Evolutionary conservation across 92 coral and sea anemone species (phyloP), one percentile per base, ranked within the genome.

Genomic region (Muricea muricata): DNA sequence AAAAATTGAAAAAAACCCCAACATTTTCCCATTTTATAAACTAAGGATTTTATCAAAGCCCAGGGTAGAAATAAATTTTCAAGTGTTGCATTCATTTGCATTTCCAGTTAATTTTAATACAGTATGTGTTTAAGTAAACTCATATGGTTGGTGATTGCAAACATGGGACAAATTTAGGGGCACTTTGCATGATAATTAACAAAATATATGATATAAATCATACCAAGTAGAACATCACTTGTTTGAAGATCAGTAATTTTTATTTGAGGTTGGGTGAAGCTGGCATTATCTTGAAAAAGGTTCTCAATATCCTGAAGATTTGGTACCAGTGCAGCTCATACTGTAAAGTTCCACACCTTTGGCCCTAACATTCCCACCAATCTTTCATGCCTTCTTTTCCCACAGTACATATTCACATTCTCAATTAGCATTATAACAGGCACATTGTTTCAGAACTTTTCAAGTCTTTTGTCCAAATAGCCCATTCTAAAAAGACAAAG

Each of bases 401-500:
- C 73, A n/a, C 73, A 0, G 18, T 67, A 67, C 73, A 67, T 3
- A 58, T 58, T 58, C 8, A 58, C 24, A 58, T 58, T 58, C 2
- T 58, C 67, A 15, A 58, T 58, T 26, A 58, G 67, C 67, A 58
- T 58, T 18, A 58, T 58, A 2, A 58, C 67, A 58, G 67, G 24
- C 21, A 30, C 21, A 9, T 24, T 11, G 18, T 13, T 58, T 6
- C 28, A 30, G 67, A 58, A 58, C 25, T 6, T 58, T 58, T 58
- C 67, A 24, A 58, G 67, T 12, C 3, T 26, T 30, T 58, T 58
- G 34, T 58, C 67, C 13, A 58, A 58, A 58, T 58, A 58, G 34
- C 67, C 67, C 67, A 58, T 58, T 9, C 67, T 58, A 32, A 58
- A 58, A n/a, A n/a, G n/a, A n/a, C n/a, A n/a, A n/a, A n/a, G n/a